Percentiles rank a stretch among this genome's conserved stretches.
Conservation (phyloP, 64 coral and sea anemone species). For the Porites australiensis region DNA sequence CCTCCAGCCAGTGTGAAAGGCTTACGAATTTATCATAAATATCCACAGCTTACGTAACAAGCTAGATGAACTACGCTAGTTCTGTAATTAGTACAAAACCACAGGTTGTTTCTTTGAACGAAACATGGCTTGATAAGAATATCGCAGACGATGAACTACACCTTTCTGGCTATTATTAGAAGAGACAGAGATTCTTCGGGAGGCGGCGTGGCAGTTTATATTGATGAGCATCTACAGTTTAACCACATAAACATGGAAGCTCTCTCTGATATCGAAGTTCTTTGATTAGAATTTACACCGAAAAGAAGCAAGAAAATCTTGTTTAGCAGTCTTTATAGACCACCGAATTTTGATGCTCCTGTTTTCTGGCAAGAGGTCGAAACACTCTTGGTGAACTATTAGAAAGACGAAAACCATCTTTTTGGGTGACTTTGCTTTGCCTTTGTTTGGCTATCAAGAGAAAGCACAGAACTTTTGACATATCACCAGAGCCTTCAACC, state of each 20-base stretch:
- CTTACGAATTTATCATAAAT: conserved; percentile 51
- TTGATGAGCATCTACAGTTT: conserved; percentile 28
- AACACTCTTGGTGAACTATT: conserved; percentile 15
- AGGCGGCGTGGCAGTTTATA: conserved; percentile 31
- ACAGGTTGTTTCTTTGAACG: conserved; percentile 30
- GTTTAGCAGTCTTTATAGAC: no score
- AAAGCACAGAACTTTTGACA: conserved; percentile 32
- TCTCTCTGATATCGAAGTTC: no score
- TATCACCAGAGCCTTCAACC: neutral
- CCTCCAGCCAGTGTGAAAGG: no score
- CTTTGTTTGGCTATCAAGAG: neutral
- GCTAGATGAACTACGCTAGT: neutral
- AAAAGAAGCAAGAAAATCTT: no score
- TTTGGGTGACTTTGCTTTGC: no score
- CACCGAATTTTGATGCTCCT: no score
- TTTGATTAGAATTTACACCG: no score
- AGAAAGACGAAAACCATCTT: no score
- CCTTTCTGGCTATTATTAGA: conserved; percentile 50
- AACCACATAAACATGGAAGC: no score
- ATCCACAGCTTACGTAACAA: neutral
- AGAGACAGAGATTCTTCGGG: conserved; percentile 39
- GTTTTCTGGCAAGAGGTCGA: conserved; percentile 23
- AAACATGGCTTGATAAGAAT: no score
- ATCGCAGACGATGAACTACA: conserved; percentile 17
- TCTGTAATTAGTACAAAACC: conserved; percentile 43